These are phyloP conservation scores for Hydrotaea diabolus DNA, from an alignment of 2,888 invertebrate species.

Conservation along the genomic window DNA sequence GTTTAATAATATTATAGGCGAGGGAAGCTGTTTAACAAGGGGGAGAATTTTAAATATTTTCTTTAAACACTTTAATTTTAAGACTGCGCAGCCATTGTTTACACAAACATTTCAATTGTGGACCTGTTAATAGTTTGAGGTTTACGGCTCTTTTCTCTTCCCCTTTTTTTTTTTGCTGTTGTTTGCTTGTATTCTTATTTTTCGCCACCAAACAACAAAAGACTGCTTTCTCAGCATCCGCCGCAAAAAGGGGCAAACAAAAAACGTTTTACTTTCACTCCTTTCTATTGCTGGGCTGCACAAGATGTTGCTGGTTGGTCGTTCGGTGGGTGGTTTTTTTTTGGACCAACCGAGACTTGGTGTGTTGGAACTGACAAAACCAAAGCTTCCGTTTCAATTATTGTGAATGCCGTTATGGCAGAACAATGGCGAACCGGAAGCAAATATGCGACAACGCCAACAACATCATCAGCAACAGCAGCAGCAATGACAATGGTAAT, in stretches of 20 bases:
- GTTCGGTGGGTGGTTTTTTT: not conserved
- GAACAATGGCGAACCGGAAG: conserved; percentile 70
- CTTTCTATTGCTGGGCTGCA: not conserved
- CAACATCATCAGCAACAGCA: conserved; percentile 41
- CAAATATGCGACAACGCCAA: conserved; percentile 69
- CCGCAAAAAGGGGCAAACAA: not conserved
- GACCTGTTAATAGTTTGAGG: conserved; percentile 16
- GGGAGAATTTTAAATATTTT: not conserved
- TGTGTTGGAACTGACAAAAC: conserved; percentile 70
- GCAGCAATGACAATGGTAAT: conserved; percentile 31
- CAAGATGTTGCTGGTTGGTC: not conserved
- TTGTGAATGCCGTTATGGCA: conserved; percentile 72
- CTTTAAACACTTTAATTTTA: not conserved
- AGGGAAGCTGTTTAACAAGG: not conserved
- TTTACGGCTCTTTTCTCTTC: not conserved
- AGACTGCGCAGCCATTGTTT: not conserved
- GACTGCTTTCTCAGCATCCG: conserved; percentile 23
- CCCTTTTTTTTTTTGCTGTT: not conserved
- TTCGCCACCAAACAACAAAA: not conserved
- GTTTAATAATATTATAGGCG: no score
- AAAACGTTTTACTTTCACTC: conserved; percentile 37
- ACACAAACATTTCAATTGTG: conserved; percentile 21
- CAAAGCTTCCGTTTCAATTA: conserved; percentile 79
- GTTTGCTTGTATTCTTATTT: not conserved
- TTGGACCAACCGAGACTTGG: not conserved